These are phyloP conservation scores for Idaea dimidiata DNA, from an alignment of 2,888 invertebrate genomes.

Conservation along the genomic window DNA sequence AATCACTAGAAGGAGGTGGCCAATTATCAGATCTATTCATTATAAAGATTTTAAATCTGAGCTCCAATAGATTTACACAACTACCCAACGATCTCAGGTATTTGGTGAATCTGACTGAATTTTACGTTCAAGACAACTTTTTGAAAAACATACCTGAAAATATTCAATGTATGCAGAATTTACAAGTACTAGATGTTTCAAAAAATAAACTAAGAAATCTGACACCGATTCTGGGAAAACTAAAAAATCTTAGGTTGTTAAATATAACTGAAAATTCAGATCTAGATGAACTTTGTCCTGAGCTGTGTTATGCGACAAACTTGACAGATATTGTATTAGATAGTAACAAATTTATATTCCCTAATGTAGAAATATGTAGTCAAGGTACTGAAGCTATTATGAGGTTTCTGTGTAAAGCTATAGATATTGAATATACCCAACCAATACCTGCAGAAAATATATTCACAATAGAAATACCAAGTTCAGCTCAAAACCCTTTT, in stretches of 20 bases:
- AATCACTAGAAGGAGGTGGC: slow-evolving; percentile 86
- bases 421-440: slow-evolving; percentile 74
- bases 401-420: slow-evolving; percentile 78
- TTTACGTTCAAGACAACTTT: slow-evolving; percentile 87
- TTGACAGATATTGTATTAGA: slow-evolving; percentile 83
- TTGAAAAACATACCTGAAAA: slow-evolving; percentile 85
- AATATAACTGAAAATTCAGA: slow-evolving; percentile 82
- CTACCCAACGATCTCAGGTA: slow-evolving; percentile 84
- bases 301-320: slow-evolving; percentile 83
- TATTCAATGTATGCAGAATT: slow-evolving; percentile 82
- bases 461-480: slow-evolving; percentile 37
- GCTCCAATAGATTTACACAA: slow-evolving; percentile 82
- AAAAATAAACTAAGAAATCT: slow-evolving; percentile 84
- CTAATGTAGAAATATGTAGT: slow-evolving; percentile 81
- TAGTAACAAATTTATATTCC: slow-evolving; percentile 82
- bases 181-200: slow-evolving; percentile 86
- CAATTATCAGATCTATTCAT: slow-evolving; percentile 85
- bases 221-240: slow-evolving; percentile 82
- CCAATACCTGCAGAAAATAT: slow-evolving; percentile 56
- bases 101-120: slow-evolving; percentile 85
- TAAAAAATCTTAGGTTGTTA: slow-evolving; percentile 82
- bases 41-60: slow-evolving; percentile 84
- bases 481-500: slow-evolving; percentile 49
- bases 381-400: slow-evolving; percentile 84
- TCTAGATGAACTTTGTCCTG: slow-evolving; percentile 82